Percentiles rank a stretch among this genome's conserved stretches.
phyloP scores from a whole-genome alignment of 2,797 vertebrate species.

The Huso huso region DNA sequence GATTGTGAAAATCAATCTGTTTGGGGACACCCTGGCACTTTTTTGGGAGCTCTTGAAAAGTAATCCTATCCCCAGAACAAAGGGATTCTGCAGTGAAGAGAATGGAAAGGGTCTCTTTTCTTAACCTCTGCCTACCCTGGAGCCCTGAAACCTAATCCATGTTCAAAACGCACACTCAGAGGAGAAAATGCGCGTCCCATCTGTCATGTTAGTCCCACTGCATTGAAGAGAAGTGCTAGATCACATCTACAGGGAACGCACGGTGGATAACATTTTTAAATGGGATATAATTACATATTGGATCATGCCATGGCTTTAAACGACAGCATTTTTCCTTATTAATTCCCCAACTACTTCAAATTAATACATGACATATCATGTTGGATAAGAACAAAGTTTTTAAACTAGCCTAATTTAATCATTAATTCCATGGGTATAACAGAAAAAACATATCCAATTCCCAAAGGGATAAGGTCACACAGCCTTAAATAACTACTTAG shows the following conservation, averaged over 20 bases:
- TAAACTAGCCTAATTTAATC: too few species aligned
- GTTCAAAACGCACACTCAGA: slow-evolving; percentile 9
- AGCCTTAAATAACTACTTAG: too few species aligned
- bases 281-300: background rate
- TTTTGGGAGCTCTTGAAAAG: slow-evolving; percentile 14
- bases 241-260: background rate
- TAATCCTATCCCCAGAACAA: slow-evolving; percentile 18
- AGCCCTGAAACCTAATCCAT: slow-evolving; percentile 15
- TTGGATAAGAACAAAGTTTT: too few species aligned
- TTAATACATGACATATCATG: too few species aligned
- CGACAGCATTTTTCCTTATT: background rate
- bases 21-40: slow-evolving; percentile 16
- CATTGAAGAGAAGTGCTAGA: slow-evolving; percentile 3
- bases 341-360: too few species aligned
- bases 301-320: slow-evolving; percentile 7
- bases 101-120: slow-evolving; percentile 6
- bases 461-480: too few species aligned
- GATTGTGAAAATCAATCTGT: slow-evolving; percentile 3
- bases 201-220: background rate
- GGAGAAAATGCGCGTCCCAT: slow-evolving; percentile 7
- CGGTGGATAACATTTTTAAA: too few species aligned
- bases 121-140: slow-evolving; percentile 12
- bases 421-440: too few species aligned
- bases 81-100: slow-evolving; percentile 8
- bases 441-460: too few species aligned